phyloP scores from a whole-genome alignment of 30 jellyfish, hydroid and myxozoan genomes.

The Chironex yamaguchii region DNA sequence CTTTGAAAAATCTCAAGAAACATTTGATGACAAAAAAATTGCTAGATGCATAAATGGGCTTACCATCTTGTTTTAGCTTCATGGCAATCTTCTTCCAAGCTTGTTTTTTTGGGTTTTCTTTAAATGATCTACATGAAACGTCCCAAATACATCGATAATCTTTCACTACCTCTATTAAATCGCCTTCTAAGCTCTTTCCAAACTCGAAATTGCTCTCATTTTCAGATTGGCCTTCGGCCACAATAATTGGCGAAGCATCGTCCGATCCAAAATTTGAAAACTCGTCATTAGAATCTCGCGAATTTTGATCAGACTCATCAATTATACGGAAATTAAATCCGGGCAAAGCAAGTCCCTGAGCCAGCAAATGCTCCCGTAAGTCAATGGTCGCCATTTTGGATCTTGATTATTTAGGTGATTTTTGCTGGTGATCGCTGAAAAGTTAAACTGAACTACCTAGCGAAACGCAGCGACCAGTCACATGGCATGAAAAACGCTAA shows the following conservation, averaged over 20 bases:
- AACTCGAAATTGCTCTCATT: conserved; percentile 24
- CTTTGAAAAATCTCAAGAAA: too few relatives aligned
- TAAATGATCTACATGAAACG: conserved; percentile 26
- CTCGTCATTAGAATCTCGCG: too few relatives aligned
- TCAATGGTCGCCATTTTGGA: conserved; percentile 55
- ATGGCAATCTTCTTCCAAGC: conserved; percentile 57
- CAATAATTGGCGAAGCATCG: too few relatives aligned
- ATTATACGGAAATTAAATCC: neutral
- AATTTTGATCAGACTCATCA: conserved; percentile 14
- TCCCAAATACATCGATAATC: conserved; percentile 59
- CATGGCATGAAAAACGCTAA: neutral
- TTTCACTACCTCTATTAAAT: conserved; percentile 27
- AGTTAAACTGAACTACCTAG: conserved; percentile 56
- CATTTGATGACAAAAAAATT: too few relatives aligned
- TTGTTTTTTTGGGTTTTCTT: conserved; percentile 40
- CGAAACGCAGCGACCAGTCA: conserved; percentile 48
- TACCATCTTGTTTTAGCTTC: conserved; percentile 33
- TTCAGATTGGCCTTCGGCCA: conserved; percentile 8
- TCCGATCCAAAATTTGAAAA: too few relatives aligned
- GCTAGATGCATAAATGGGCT: too few relatives aligned
- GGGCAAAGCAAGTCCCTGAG: conserved; percentile 56
- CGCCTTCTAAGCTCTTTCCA: conserved; percentile 28
- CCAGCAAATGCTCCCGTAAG: conserved; percentile 23
- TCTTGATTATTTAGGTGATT: conserved; percentile 1
- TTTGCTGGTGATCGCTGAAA: conserved; percentile 68